Evolutionary conservation across 2,888 invertebrate species (phyloP), one percentile per base, ranked within the genome.

Genomic region (Heteromyza rotundicornis): DNA sequence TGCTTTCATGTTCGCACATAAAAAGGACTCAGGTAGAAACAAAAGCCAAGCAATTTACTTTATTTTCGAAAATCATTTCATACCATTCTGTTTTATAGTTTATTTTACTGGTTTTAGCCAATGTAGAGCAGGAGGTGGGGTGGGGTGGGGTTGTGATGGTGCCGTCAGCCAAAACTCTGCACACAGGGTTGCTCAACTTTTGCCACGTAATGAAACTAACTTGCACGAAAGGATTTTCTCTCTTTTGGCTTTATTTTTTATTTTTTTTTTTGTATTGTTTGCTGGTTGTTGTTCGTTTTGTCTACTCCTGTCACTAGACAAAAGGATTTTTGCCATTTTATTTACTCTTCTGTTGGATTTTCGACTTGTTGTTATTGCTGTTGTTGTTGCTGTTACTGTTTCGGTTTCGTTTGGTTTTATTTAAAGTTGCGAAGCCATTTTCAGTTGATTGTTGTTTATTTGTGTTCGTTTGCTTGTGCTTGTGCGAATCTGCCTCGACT

Each of bases 351-450:
- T 51, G 22, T 16, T n/a, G 51, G 23, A 51, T 51, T 51, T 51
- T 40, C 8, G 51, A 51, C 23, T 51, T 51, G 27, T 32, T 53
- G 27, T 32, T 32, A 19, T 47, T 51, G n/a, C 17, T 51, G 22
- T 51, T 22, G 10, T 20, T 51, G 51, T 51, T 51, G 3, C 12
- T 49, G 49, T 49, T 44, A 7, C 24, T 51, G 14, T 51, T 23
- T 57, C 3, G 40, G 49, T 22, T 22, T 52, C 40, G 44, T 20
- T n/a, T 59, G 36, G 32, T 32, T 35, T 54, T 59, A 52, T 47
- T 62, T 49, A 51, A 62, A 62, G 54, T 62, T 62, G 44, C 27
- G 58, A 58, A 62, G 62, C 58, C 62, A 58, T 62, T 62, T 62
- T 58, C 54, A 58, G 62, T 52, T 62, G 40, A 62, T 62, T 58